Conservation (phyloP, 2,797 vertebrate species). For the Alectoris magna region DNA sequence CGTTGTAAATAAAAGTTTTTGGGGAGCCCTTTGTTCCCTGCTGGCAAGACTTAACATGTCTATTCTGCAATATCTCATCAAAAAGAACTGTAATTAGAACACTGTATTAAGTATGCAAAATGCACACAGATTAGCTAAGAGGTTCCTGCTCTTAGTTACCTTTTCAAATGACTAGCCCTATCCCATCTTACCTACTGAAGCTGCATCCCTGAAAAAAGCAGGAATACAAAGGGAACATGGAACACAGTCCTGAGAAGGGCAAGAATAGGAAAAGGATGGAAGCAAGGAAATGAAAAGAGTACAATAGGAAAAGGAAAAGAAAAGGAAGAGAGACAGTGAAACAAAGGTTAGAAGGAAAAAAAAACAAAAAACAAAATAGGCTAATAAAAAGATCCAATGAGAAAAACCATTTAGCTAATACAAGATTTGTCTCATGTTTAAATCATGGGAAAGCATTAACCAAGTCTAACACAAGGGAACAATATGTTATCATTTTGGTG, state of each 20-base stretch:
- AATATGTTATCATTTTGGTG: background rate
- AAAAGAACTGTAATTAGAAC: background rate
- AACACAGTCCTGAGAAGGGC: background rate
- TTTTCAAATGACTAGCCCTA: background rate
- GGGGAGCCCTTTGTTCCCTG: background rate
- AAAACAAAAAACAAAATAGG: background rate
- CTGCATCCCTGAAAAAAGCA: background rate
- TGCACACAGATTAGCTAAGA: background rate
- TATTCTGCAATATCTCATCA: background rate
- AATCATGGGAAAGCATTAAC: background rate
- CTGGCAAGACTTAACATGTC: background rate
- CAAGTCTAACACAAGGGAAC: background rate
- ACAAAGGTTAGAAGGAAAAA: background rate
- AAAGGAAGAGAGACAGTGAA: background rate
- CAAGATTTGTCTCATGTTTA: background rate
- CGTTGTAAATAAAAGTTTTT: background rate
- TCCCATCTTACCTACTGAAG: background rate
- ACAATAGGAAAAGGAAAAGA: background rate
- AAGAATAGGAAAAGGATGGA: background rate
- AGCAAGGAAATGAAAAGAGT: background rate
- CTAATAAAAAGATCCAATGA: background rate
- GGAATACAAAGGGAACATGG: background rate
- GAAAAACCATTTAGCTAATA: background rate
- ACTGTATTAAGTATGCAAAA: background rate
- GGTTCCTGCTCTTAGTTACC: background rate